These are phyloP conservation scores for Choloepus didactylus DNA, from an alignment of 2,797 vertebrate species.

Conservation along the genomic window DNA sequence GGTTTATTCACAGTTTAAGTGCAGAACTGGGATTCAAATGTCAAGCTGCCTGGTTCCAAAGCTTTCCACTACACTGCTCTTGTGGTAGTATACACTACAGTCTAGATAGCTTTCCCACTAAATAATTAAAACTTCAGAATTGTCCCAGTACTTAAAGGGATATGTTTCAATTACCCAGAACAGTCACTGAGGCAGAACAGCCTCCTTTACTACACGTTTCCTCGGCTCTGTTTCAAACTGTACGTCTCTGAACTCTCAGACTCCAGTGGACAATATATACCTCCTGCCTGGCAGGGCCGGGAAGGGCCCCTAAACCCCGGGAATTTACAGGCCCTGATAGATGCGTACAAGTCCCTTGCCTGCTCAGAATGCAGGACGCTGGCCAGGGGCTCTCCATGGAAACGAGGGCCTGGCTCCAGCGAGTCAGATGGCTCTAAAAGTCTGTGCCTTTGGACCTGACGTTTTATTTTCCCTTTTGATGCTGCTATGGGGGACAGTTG, in stretches of 20 bases:
- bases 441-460: conserved; percentile 63
- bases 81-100: not conserved
- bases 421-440: conserved; percentile 58
- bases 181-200: conserved; percentile 54
- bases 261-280: conserved; percentile 30
- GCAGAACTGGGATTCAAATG: conserved; percentile 1
- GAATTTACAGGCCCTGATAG: conserved; percentile 68
- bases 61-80: not conserved
- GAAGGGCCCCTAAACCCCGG: not conserved
- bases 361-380: not conserved
- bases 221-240: not conserved
- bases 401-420: conserved; percentile 22
- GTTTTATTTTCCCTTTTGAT: conserved; percentile 74
- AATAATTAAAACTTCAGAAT: conserved; percentile 73
- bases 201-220: not conserved
- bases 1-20: conserved; percentile 40
- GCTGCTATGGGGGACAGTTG: conserved; percentile 53
- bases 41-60: conserved; percentile 25
- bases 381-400: not conserved
- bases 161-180: conserved; percentile 61
- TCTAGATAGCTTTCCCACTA: conserved; percentile 55
- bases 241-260: conserved; percentile 13
- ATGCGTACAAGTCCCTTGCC: not conserved
- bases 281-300: conserved; percentile 26
- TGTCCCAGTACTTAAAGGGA: conserved; percentile 29